Base-by-base conservation (phyloP, 1,140 invertebrate species). In the Heliothis virescens region DNA sequence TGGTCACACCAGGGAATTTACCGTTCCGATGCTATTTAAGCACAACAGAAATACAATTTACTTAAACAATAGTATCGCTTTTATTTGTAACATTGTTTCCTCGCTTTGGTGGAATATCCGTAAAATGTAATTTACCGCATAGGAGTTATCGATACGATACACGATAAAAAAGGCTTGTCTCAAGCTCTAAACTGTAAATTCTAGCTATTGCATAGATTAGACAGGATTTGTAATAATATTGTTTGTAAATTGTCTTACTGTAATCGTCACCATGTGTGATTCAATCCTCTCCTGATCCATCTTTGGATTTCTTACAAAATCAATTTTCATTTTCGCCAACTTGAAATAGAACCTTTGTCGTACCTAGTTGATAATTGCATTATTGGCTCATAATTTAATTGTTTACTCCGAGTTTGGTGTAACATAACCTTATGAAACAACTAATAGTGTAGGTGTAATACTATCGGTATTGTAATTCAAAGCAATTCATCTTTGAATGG, bases 321-420 rank as follows among this genome's bases (percentile, higher is more conserved):
- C 34, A 9, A 41, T 41, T 41, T 5, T 41, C 3, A 41, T 41
- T 41, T 41, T 41, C 34, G 34, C n/a, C n/a, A 65, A 65, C 15
- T 16, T 16, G 15, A 65, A 67, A 50, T 48, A 67, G 63, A 12
- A 13, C 18, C 63, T 48, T 18, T 67, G 41, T 67, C 63, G 63
- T 67, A 34, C 41, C 62, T 65, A n/a, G 41, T 67, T 48, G 48
- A 48, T 48, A 67, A 48, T 48, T 67, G n/a, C 48, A 67, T 67
- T 67, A 41, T 48, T 67, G 18, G 18, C 13, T 48, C 48, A 41
- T 67, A 67, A 18, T 48, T 10, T 9, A 12, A 67, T 48, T 67
- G 63, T 67, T 67, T 67, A 48, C 63, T 41, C 9, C 16, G 48
- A 18, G 21, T 60, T 67, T 41, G 15, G 47, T 48, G 47, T 48